phyloP scores from a whole-genome alignment of 2,113 vertebrate species.

The Pelecanoides urinatrix region DNA sequence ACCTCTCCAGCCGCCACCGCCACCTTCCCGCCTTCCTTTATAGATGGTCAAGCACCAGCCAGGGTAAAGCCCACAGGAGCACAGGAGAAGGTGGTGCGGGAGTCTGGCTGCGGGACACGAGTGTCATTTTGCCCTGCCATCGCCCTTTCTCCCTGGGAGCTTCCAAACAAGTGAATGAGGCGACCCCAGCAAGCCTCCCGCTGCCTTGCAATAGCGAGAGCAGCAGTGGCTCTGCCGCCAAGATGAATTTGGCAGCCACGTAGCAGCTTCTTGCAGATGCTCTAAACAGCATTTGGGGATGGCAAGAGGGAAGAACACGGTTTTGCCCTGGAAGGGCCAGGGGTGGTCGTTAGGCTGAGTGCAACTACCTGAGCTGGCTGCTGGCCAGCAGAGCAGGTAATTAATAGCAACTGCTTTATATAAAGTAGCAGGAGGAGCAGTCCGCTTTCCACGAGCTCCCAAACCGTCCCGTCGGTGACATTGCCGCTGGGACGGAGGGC shows the following conservation, averaged over 20 bases:
- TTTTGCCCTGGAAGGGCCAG: background rate
- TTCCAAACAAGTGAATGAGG: background rate
- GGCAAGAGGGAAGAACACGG: background rate
- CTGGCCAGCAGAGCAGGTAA: background rate
- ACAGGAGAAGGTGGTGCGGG: background rate
- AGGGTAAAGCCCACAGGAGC: background rate
- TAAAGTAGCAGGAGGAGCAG: background rate
- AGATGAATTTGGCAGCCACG: background rate
- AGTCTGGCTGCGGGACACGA: accelerated
- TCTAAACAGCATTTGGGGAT: background rate
- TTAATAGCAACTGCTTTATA: background rate
- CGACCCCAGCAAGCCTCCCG: background rate
- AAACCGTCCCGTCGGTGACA: accelerated
- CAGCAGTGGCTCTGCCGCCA: background rate
- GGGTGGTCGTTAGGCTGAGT: background rate
- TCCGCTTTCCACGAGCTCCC: background rate
- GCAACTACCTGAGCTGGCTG: background rate
- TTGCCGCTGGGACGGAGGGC: background rate
- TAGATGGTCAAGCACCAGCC: accelerated
- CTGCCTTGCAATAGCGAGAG: background rate
- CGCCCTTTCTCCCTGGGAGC: background rate
- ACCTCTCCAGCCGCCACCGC: background rate
- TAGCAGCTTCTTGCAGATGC: background rate
- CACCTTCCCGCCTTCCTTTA: background rate
- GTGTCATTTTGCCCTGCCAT: background rate